Conservation (phyloP, 2,797 vertebrate species). For the Microctenopoma stevenorrisi region DNA sequence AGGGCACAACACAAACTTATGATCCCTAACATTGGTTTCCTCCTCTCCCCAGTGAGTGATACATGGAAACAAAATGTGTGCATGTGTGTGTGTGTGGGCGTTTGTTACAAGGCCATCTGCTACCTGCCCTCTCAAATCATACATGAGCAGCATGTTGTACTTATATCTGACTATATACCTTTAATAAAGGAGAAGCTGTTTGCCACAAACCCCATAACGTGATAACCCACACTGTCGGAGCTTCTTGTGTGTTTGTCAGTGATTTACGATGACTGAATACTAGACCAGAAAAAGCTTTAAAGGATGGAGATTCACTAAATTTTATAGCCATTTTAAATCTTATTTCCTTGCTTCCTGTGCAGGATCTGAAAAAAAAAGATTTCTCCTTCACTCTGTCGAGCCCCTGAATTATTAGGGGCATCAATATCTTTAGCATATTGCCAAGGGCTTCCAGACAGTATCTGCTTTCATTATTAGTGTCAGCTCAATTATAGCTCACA, state of each 20-base stretch:
- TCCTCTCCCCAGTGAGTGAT: slow-evolving; percentile 71
- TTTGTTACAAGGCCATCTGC: neutral
- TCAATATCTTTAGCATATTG: slow-evolving; percentile 96
- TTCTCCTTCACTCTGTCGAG: slow-evolving; percentile 75
- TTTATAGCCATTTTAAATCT: slow-evolving; percentile 78
- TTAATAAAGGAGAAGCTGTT: slow-evolving; percentile 41
- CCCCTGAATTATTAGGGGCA: slow-evolving; percentile 97
- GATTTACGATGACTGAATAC: slow-evolving; percentile 64
- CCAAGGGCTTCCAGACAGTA: slow-evolving; percentile 94
- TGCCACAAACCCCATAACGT: slow-evolving; percentile 41
- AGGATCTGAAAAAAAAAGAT: slow-evolving; percentile 69
- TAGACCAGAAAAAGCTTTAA: slow-evolving; percentile 54
- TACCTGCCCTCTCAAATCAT: slow-evolving; percentile 52
- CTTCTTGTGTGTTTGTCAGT: slow-evolving; percentile 52
- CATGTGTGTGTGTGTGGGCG: slow-evolving; percentile 26
- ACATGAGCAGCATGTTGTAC: slow-evolving; percentile 37
- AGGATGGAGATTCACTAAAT: slow-evolving; percentile 66
- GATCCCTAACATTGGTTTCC: slow-evolving; percentile 62
- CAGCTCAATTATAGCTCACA: slow-evolving; percentile 99
- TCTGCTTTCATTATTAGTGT: slow-evolving; percentile 99
- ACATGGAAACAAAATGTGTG: slow-evolving; percentile 61
- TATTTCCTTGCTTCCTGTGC: slow-evolving; percentile 74
- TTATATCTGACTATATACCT: slow-evolving; percentile 38
- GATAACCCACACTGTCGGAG: slow-evolving; percentile 46
- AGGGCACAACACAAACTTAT: slow-evolving; percentile 70